Evolutionary conservation across 2,797 vertebrate genomes (phyloP), one percentile per base, ranked within the genome.

Genomic region (Gambelia wislizenii): DNA sequence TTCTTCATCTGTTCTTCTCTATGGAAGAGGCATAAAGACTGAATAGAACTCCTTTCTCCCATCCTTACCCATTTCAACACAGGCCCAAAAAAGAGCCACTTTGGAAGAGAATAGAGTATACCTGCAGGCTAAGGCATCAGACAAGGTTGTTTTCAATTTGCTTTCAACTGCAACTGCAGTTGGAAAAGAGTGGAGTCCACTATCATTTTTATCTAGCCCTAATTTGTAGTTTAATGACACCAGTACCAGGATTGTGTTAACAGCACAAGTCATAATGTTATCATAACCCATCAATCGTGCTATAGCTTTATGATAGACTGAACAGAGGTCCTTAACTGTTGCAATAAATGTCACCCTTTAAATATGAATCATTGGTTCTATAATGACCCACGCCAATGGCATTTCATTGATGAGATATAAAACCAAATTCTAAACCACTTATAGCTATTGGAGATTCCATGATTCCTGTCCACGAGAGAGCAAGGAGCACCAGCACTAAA

Each of bases 361-460:
- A 89, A 89, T 89, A 85, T 91, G 86, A 94, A 77, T 90, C 90
- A 94, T 94, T 93, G 91, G 30, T 87, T 89, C 39, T 92, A 91
- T 92, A 85, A 84, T 94, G 83, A 88, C 1, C 0, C 52, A 6
- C 13, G 0, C 86, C 81, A 69, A 75, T 93, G 92, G 33, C 86
- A 88, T 92, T 93, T 95, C 93, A 92, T 87, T 44, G 72, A 84
- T 89, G 87, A 91, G 89, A 93, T 85, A 67, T 89, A 92, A 92
- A 91, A 82, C 44, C 56, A 76, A 56, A 56, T 75, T 82, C 30
- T 75, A 88, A 64, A 30, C 52, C 39, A 74, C 69, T 83, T 88
- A 82, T 36, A 61, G 13, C 1, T 82, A 82, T 83, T 88, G 87
- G 54, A 61, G 42, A 61, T 83, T 61, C 54, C 52, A 83, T 75